Evolutionary conservation across 1,140 invertebrate genomes (phyloP), one percentile per base, ranked within the genome.

Genomic region (Pseudomyrmex concolor): DNA sequence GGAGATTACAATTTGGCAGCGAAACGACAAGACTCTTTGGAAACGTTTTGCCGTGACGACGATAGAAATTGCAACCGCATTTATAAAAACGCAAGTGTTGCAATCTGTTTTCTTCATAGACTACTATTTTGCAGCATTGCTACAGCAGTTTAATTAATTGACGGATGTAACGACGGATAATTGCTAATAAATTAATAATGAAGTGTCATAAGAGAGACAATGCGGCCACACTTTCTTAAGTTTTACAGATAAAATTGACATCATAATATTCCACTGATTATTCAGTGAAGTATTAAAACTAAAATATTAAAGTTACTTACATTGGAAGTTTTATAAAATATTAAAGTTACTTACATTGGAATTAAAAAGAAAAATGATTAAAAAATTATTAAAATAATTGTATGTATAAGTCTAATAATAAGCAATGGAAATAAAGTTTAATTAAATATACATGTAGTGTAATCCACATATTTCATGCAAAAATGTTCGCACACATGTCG

Each of bases 1-100:
- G 15, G 17, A 51, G 48, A 85, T 80, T 63, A 86, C 50, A 43
- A 50, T 68, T 76, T 68, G 62, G 51, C 81, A 67, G 45, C 62
- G 63, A 78, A 22, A 60, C 57, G 59, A 57, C 48, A 54, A 25
- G 7, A 22, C 48, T 55, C 70, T 74, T 82, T 63, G 48, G 25
- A 13, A 45, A 60, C 48, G 50, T 74, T 74, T 74, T 63, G 43
- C 55, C 45, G 22, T 45, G 12, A 73, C 34, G 34, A 74, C 17
- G 57, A 15, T 10, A 59, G 15, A 59, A 54, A 55, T 70, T 57
- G 64, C 64, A 51, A 70, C 34, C 51, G 66, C 57, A 55, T 55
- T 74, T 12, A 54, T 17, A 25, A 12, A 54, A 54, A 73, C 25
- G 78, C 34, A 45, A 48, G 19, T 70, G 17, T 78, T 22, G 25